A percentile compares a stretch with the other conserved stretches of the same genome.
phyloP scores from a whole-genome alignment of 2,113 vertebrate species.

The Spea bombifrons region DNA sequence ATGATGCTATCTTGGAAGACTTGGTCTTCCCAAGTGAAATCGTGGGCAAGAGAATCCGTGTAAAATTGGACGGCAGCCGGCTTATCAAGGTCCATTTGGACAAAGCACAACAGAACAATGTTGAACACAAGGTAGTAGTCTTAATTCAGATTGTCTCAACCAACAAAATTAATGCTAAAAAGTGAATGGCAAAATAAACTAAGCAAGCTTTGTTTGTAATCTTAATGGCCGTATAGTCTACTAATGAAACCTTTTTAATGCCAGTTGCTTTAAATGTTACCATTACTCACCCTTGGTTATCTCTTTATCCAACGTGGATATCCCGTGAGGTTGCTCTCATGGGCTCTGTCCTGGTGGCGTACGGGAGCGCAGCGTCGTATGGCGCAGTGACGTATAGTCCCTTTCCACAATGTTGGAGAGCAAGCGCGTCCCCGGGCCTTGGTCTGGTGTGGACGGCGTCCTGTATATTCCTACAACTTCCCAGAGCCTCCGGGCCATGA shows the following conservation, averaged over 20 bases:
- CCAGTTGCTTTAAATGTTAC: too few species aligned
- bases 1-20: slow-evolving; percentile 96
- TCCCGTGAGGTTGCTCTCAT: slow-evolving; percentile 56
- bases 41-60: slow-evolving; percentile 93
- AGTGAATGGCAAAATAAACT: too few species aligned
- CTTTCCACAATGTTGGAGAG: slow-evolving; percentile 59
- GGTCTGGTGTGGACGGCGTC: slow-evolving; percentile 52
- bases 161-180: too few species aligned
- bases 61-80: slow-evolving; percentile 92
- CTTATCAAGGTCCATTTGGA: slow-evolving; percentile 98
- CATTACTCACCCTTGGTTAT: too few species aligned
- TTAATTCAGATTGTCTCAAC: background rate
- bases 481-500: slow-evolving; percentile 59
- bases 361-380: slow-evolving; percentile 62
- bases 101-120: slow-evolving; percentile 98
- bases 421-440: slow-evolving; percentile 52
- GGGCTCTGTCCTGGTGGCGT: slow-evolving; percentile 63
- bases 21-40: slow-evolving; percentile 97
- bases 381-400: slow-evolving; percentile 59
- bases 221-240: too few species aligned
- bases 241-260: too few species aligned
- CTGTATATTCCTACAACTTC: slow-evolving; percentile 66
- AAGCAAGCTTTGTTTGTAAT: too few species aligned
- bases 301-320: slow-evolving; percentile 55
- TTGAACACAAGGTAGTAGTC: slow-evolving; percentile 90